Base-by-base conservation (phyloP, 1,140 invertebrate genomes). In the Anastrepha obliqua region DNA sequence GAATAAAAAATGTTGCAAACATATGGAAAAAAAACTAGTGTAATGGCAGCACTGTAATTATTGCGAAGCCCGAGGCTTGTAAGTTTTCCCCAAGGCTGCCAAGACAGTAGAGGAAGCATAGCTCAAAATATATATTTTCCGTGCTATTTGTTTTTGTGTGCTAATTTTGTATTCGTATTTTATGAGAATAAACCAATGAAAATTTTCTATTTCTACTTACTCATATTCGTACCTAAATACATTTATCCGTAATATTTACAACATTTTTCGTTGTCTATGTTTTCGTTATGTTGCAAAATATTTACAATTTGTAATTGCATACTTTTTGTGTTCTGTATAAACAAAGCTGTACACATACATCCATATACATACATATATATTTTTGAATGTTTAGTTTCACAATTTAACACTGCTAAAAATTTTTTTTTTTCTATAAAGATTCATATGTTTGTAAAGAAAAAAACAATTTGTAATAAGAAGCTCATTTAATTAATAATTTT, bases 91-190 rank as follows among this genome's bases (percentile, higher is more conserved):
- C 42, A 47, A 15, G 13, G 67, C 67, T 13, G 2, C 67, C 51
- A 55, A 55, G 9, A 15, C 42, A 47, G 0, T 65, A 39, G 51
- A 81, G 74, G 51, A 47, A 55, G 55, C 44, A 29, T 29, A 81
- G 74, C n/a, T 15, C 74, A 86, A 87, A 87, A 86, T 87, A 87
- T 88, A 90, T 88, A 88, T 91, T 91, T 89, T 89, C 86, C 87
- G 62, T 87, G 89, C 88, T 81, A 90, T 89, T 89, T 88, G 88
- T 90, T 90, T 89, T 92, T 93, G 92, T 93, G 92, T 92, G 91
- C 91, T 91, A 91, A 92, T 92, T 91, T 90, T 90, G 89, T 93
- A 92, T 91, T 92, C 89, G 90, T 93, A 90, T 86, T 86, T 86
- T 60, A 42, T 86, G 85, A 42, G 11, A 60, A 86, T 55, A 17